These are phyloP conservation scores for Sebastes minor DNA, from an alignment of 2,797 vertebrate genomes.

Conservation along the genomic window DNA sequence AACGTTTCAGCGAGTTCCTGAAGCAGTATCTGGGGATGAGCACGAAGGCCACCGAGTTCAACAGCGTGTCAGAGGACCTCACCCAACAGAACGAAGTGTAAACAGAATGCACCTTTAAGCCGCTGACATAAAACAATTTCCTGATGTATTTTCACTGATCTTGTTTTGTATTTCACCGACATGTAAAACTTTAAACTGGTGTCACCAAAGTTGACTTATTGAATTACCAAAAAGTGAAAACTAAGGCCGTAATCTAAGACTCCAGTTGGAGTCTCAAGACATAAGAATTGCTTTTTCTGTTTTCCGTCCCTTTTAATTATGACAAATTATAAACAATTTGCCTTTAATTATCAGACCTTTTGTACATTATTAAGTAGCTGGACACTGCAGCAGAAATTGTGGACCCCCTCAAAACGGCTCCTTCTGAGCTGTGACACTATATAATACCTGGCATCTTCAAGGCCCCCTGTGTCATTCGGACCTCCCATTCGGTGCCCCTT, in stretches of 20 bases:
- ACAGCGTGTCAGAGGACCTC: constrained; percentile 83
- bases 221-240: constrained; percentile 20
- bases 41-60: constrained; percentile 87
- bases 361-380: not conserved
- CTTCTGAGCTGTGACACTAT: not conserved
- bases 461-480: not conserved
- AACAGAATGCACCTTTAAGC: constrained; percentile 29
- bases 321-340: not conserved
- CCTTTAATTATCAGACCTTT: constrained; percentile 13
- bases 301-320: not conserved
- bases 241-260: not conserved
- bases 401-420: not conserved
- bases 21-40: constrained; percentile 96
- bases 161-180: constrained; percentile 39
- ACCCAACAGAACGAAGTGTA: constrained; percentile 85
- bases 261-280: constrained; percentile 1
- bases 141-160: constrained; percentile 46
- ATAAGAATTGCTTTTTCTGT: not conserved
- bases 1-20: constrained; percentile 96
- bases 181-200: constrained; percentile 12
- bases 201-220: constrained; percentile 14
- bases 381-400: not conserved
- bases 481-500: not conserved
- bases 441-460: no score
- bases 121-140: constrained; percentile 27